phyloP scores from a whole-genome alignment of 2,888 invertebrate species.

The Macrosoma leucophasiata region DNA sequence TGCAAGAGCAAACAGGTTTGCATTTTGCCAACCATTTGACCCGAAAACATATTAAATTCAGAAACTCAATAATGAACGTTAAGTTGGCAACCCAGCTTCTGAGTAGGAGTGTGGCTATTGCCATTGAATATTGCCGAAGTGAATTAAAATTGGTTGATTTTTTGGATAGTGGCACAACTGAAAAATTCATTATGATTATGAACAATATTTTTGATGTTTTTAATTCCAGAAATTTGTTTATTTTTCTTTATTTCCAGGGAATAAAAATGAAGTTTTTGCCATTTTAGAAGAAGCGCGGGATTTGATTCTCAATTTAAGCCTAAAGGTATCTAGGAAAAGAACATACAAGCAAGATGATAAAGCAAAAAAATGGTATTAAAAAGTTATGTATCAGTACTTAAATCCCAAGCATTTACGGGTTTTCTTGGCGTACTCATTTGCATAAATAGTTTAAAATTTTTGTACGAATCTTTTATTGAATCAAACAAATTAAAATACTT shows the following conservation, averaged over 20 bases:
- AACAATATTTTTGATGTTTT: conserved; percentile 1
- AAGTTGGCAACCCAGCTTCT: conserved; percentile 11
- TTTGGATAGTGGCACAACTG: background rate
- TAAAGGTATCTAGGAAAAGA: conserved; percentile 5
- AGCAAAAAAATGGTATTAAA: background rate
- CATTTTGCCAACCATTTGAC: conserved; percentile 12
- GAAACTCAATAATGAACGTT: conserved; percentile 15
- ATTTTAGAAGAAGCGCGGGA: conserved; percentile 4
- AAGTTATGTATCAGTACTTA: conserved; percentile 1
- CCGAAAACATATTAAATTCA: conserved; percentile 10
- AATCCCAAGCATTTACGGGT: conserved; percentile 10
- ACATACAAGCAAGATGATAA: background rate
- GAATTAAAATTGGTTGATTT: background rate
- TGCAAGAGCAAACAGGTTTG: conserved; percentile 7
- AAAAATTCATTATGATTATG: background rate
- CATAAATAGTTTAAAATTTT: conserved; percentile 16
- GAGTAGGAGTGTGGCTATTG: conserved; percentile 3
- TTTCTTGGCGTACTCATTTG: conserved; percentile 20
- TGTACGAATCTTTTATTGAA: conserved; percentile 14
- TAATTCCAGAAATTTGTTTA: conserved; percentile 1
- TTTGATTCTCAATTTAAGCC: conserved; percentile 2
- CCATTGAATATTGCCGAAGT: conserved; percentile 1
- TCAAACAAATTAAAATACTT: conserved; percentile 13
- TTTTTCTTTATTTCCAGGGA: conserved; percentile 3
- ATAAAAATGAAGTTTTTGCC: conserved; percentile 3